Base-by-base conservation (phyloP, 2,888 invertebrate genomes). In the Amphipoea oculea region DNA sequence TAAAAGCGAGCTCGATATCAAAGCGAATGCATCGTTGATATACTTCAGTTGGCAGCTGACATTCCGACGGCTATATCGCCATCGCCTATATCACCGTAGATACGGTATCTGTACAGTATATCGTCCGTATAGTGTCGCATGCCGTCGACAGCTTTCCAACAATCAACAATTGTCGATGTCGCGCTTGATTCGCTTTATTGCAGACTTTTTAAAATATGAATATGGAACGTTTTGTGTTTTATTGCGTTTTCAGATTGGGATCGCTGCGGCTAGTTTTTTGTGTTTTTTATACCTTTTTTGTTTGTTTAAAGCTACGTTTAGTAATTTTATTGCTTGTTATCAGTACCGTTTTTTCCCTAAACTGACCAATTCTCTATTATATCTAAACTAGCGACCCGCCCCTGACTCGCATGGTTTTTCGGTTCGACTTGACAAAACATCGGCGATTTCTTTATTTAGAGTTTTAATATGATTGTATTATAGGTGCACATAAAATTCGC, bases 1-100 rank as follows among this genome's bases (percentile, higher is more conserved):
- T 87, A 84, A 89, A 88, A 86, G 78, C 74, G 71, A 81, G 85
- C 88, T 83, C 84, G 81, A 86, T 90, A 83, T 89, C 88, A 90
- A 89, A 88, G 85, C 78, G 86, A 86, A 85, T 82, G 85, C 89
- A 84, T 85, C 71, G 78, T 79, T 76, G 79, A 78, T 84, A 84
- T 83, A 86, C 83, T 82, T 83, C 83, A 83, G 78, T 75, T 86
- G 79, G 78, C 82, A 83, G 84, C 86, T 86, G 89, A 85, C 88
- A 80, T 81, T 74, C 70, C 79, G 67, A 70, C 60, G 62, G 71
- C 20, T 86, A 74, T 74, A 76, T 62, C 63, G 68, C 48, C 57
- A 73, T 74, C 73, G 73, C 48, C 14, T 83, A 48, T 69, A 70
- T 67, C 36, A 11, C 2, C 4, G 20, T 54, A 67, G 60, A 57